phyloP scores from a whole-genome alignment of 2,113 vertebrate genomes.

The Lepidothrix coronata region DNA sequence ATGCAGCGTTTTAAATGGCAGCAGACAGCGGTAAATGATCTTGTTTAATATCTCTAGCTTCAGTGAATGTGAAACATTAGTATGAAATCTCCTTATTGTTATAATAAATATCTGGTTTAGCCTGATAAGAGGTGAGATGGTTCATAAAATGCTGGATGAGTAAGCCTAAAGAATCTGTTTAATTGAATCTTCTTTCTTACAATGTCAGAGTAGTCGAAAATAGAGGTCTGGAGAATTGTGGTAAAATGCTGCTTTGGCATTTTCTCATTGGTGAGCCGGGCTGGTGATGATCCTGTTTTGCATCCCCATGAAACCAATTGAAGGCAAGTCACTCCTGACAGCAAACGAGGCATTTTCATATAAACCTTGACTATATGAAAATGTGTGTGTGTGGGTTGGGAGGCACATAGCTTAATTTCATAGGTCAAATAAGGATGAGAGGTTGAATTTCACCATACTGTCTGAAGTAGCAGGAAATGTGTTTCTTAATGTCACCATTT shows the following conservation, averaged over 20 bases:
- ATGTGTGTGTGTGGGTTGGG: neutral
- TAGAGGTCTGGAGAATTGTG: conserved; percentile 53
- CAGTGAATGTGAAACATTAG: conserved; percentile 57
- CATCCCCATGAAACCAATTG: conserved; percentile 46
- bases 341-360: conserved; percentile 29
- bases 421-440: conserved; percentile 30
- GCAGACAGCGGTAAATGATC: conserved; percentile 54
- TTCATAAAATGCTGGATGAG: conserved; percentile 67
- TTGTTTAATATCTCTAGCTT: conserved; percentile 63
- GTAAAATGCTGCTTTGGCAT: conserved; percentile 39
- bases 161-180: conserved; percentile 65
- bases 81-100: conserved; percentile 67
- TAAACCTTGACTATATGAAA: neutral
- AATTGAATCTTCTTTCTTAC: conserved; percentile 70
- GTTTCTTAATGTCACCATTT: conserved; percentile 43
- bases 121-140: conserved; percentile 71
- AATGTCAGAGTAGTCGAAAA: conserved; percentile 34
- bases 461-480: conserved; percentile 3
- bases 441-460: neutral
- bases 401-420: conserved; percentile 12
- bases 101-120: conserved; percentile 72
- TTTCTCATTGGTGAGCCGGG: conserved; percentile 15
- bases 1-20: conserved; percentile 35
- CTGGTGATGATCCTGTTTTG: neutral
- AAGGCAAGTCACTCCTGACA: neutral